Conservation (phyloP, 2,888 invertebrate species). For the Bhutanitis thaidina region DNA sequence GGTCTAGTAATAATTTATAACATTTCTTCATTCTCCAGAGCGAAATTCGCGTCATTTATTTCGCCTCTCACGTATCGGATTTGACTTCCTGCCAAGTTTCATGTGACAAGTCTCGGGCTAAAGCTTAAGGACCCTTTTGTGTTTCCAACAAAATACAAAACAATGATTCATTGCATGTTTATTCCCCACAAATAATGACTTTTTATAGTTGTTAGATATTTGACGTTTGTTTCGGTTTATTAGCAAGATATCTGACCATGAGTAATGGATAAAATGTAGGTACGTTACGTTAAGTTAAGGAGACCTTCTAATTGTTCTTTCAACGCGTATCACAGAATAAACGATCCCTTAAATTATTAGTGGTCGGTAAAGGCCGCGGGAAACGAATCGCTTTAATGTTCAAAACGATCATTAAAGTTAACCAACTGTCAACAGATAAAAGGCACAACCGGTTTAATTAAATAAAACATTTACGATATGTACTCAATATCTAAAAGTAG, state of each 20-base stretch:
- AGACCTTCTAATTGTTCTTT: too few species aligned
- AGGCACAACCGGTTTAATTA: too few species aligned
- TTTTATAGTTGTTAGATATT: too few species aligned
- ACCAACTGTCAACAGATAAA: not conserved
- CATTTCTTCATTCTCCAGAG: not conserved
- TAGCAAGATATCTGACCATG: too few species aligned
- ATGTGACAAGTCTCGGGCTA: not conserved
- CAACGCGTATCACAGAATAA: too few species aligned
- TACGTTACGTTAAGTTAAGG: too few species aligned
- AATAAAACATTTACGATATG: too few species aligned
- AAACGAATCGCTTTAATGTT: not conserved
- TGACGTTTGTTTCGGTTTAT: too few species aligned
- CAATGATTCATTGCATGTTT: not conserved
- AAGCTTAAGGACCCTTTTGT: not conserved
- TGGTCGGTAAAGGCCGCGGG: too few species aligned
- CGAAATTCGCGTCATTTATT: not conserved
- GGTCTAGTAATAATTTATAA: not conserved
- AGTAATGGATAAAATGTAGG: too few species aligned
- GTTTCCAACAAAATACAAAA: not conserved
- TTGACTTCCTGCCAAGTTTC: not conserved
- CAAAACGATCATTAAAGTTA: not conserved
- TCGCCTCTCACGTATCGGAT: slow-evolving; percentile 1
- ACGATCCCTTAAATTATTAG: too few species aligned
- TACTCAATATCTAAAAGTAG: too few species aligned
- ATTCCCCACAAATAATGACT: not conserved